phyloP scores from a whole-genome alignment of 2,888 invertebrate genomes.

The Cheilosia scutellata region DNA sequence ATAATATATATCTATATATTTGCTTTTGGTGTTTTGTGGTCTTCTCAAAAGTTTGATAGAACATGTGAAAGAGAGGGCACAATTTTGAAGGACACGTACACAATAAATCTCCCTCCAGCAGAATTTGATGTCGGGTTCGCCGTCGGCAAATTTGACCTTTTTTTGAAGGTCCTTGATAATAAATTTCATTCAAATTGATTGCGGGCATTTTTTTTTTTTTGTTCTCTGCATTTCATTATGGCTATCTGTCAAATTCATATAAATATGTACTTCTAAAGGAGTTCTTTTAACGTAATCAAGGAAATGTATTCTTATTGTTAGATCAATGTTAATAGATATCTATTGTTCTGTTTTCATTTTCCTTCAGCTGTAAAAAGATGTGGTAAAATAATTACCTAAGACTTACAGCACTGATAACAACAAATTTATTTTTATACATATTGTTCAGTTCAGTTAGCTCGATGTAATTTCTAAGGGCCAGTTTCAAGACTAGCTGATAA shows the following conservation, averaged over 20 bases:
- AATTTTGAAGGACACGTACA: slow-evolving; percentile 10
- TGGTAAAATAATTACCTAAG: too few species aligned
- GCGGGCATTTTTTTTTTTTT: neutral
- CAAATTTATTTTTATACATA: too few species aligned
- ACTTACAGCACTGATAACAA: too few species aligned
- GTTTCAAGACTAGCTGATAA: too few species aligned
- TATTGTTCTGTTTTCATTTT: too few species aligned
- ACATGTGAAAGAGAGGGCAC: neutral
- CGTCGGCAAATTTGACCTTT: neutral
- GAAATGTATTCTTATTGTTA: too few species aligned
- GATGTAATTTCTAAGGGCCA: too few species aligned
- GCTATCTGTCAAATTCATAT: neutral
- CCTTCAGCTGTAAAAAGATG: too few species aligned
- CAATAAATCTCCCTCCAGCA: neutral
- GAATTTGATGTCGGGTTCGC: neutral
- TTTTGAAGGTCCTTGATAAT: neutral
- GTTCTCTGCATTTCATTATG: neutral
- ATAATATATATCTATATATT: slow-evolving; percentile 9
- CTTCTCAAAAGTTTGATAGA: slow-evolving; percentile 6
- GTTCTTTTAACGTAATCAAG: neutral
- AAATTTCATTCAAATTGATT: slow-evolving; percentile 2
- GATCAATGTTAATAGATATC: too few species aligned
- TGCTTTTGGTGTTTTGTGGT: neutral
- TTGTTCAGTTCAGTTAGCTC: too few species aligned
- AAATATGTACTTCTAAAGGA: neutral